Evolutionary conservation across 1,140 invertebrate species (phyloP).

Genomic region (Drusus annulatus): DNA sequence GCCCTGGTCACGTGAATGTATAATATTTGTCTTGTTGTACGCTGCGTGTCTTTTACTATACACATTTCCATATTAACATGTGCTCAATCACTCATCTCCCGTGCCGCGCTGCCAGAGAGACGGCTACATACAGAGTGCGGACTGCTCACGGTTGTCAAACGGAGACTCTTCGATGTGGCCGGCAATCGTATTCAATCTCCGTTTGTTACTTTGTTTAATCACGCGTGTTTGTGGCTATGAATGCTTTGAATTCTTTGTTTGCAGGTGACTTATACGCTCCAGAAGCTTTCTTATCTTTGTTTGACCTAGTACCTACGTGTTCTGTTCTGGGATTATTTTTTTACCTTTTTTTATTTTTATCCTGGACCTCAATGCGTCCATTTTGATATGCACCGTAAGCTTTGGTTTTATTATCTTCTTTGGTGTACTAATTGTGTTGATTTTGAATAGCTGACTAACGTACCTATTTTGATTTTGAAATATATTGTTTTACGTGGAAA

Average conservation of each 20-base stretch:
- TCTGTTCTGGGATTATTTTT: no score
- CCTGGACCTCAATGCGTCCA: no score
- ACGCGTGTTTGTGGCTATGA: not conserved
- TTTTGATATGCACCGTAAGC: no score
- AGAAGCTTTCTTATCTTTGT: constrained; percentile 13
- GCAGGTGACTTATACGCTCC: not conserved
- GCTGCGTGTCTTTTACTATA: constrained; percentile 54
- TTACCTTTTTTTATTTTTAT: no score
- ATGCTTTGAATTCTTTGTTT: not conserved
- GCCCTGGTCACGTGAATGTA: not conserved
- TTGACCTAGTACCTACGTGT: no score
- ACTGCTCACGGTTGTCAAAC: not conserved
- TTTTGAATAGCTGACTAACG: no score
- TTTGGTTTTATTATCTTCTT: no score
- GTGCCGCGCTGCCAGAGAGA: not conserved
- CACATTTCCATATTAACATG: constrained; percentile 52
- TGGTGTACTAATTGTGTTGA: no score
- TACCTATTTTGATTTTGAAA: no score
- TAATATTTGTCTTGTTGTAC: constrained; percentile 49
- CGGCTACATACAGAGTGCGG: not conserved
- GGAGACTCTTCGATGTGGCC: constrained; percentile 12
- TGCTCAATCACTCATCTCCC: constrained; percentile 46
- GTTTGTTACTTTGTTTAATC: not conserved
- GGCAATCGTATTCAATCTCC: constrained; percentile 14
- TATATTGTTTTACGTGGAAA: no score